Percentiles rank a stretch among this genome's conserved stretches.
phyloP scores from a whole-genome alignment of 1,140 invertebrate species.

The Drosophila melanogaster region DNA sequence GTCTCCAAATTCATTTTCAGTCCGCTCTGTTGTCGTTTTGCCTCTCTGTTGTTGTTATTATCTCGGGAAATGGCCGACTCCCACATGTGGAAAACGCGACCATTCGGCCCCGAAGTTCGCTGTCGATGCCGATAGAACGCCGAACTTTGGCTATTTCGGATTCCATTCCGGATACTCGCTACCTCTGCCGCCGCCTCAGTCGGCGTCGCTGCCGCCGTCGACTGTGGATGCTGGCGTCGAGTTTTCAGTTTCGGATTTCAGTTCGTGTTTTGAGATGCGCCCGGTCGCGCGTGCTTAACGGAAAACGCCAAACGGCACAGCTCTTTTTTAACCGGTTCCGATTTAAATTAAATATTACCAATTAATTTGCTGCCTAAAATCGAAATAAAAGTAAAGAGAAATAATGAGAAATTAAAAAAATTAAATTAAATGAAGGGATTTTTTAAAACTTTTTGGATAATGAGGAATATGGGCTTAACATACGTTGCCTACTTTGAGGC shows the following conservation, averaged over 20 bases:
- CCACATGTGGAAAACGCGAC: slow-evolving; percentile 18
- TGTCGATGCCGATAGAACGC: slow-evolving; percentile 30
- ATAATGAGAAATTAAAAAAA: neutral
- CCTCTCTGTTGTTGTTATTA: slow-evolving; percentile 82
- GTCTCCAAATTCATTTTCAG: slow-evolving; percentile 37
- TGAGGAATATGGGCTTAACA: neutral
- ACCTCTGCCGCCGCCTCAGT: slow-evolving; percentile 16
- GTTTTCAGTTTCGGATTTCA: slow-evolving; percentile 71
- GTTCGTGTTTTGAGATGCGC: slow-evolving; percentile 84
- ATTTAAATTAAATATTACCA: slow-evolving; percentile 30
- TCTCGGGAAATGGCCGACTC: slow-evolving; percentile 58
- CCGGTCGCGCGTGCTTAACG: slow-evolving; percentile 76
- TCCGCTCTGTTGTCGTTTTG: slow-evolving; percentile 47
- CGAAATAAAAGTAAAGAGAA: slow-evolving; percentile 1
- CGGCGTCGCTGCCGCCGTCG: slow-evolving; percentile 7
- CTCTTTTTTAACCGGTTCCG: slow-evolving; percentile 51
- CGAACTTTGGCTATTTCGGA: slow-evolving; percentile 67
- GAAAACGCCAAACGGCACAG: slow-evolving; percentile 39
- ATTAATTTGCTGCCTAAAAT: slow-evolving; percentile 16
- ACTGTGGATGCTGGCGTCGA: slow-evolving; percentile 36
- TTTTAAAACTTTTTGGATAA: neutral
- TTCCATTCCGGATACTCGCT: slow-evolving; percentile 68
- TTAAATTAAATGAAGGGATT: neutral
- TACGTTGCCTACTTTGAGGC: slow-evolving; percentile 55
- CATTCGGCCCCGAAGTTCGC: slow-evolving; percentile 17